phyloP scores from a whole-genome alignment of 2,113 vertebrate species.

The Podarcis raffonei region DNA sequence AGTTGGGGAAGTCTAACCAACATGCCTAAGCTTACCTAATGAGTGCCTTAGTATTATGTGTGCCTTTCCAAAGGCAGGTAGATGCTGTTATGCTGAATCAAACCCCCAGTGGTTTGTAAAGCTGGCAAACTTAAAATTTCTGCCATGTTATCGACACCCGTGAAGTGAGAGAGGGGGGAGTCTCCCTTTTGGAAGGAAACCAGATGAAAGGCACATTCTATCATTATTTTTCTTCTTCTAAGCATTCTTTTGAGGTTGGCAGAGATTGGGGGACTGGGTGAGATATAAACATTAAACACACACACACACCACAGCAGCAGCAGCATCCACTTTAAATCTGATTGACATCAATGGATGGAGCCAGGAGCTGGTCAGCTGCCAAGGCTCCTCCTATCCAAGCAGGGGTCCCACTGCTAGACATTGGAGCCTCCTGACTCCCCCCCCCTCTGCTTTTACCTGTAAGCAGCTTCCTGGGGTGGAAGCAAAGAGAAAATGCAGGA shows the following conservation, averaged over 20 bases:
- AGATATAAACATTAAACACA: background rate
- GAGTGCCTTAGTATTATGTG: background rate
- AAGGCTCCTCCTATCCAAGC: background rate
- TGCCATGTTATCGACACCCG: background rate
- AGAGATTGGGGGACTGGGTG: background rate
- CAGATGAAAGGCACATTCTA: background rate
- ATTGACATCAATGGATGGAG: background rate
- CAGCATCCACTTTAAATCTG: background rate
- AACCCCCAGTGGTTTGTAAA: accelerated
- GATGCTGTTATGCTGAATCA: background rate
- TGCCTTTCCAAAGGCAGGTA: background rate
- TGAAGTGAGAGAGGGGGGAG: background rate
- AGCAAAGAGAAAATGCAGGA: background rate
- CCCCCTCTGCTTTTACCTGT: background rate
- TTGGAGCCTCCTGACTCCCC: background rate
- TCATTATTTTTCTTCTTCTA: background rate
- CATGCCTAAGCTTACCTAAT: background rate
- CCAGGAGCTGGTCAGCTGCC: background rate
- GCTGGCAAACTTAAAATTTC: background rate
- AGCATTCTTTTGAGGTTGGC: background rate
- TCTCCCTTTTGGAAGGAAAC: background rate
- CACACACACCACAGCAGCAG: too few relatives aligned
- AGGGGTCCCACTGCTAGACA: background rate
- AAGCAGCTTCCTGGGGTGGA: background rate
- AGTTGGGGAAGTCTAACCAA: background rate